Percentiles rank a stretch among this genome's conserved stretches.
phyloP scores from a whole-genome alignment of 92 coral and sea anemone genomes.

The Porites rus region DNA sequence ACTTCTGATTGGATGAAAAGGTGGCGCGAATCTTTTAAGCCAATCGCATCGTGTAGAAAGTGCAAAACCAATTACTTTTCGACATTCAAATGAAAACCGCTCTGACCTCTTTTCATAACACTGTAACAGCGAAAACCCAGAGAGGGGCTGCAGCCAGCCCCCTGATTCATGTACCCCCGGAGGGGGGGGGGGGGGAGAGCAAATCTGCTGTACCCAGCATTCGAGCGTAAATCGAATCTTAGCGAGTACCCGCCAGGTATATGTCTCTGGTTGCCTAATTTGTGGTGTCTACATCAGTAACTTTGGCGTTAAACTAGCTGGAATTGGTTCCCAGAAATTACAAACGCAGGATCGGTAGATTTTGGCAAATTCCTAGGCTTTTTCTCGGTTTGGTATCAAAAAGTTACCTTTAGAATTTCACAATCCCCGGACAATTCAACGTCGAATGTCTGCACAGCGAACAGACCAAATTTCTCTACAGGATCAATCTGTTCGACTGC shows the following conservation, averaged over 20 bases:
- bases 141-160: too few relatives aligned
- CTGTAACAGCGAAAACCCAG: too few relatives aligned
- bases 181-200: too few relatives aligned
- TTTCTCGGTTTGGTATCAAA: background rate
- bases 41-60: too few relatives aligned
- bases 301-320: background rate
- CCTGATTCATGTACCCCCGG: too few relatives aligned
- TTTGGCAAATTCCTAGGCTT: background rate
- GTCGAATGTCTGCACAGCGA: constrained; percentile 42
- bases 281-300: background rate
- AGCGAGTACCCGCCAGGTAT: background rate
- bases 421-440: background rate
- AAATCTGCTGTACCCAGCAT: too few relatives aligned
- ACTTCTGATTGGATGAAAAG: too few relatives aligned
- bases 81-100: too few relatives aligned
- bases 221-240: too few relatives aligned
- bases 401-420: constrained; percentile 33
- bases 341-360: background rate
- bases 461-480: constrained; percentile 46
- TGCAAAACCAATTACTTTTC: too few relatives aligned
- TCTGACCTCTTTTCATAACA: too few relatives aligned
- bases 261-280: background rate
- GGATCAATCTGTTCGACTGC: constrained; percentile 38
- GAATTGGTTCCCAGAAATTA: background rate
- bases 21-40: too few relatives aligned